Conservation (phyloP, 2,113 vertebrate genomes). For the Conger conger region DNA sequence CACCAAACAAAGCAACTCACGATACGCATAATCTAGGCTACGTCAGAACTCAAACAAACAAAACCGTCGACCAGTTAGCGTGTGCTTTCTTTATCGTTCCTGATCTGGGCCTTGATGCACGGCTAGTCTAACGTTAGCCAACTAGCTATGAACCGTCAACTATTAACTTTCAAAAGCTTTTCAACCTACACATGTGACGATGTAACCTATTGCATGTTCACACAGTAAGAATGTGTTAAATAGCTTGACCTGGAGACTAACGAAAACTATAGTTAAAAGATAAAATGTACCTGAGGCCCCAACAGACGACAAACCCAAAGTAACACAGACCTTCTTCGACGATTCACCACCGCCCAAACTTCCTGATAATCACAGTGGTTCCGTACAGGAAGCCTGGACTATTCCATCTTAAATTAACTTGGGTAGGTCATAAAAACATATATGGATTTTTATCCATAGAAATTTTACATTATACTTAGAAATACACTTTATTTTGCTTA, state of each 20-base stretch:
- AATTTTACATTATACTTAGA: neutral
- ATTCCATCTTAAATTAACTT: conserved; percentile 44
- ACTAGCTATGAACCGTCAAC: neutral
- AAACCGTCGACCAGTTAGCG: neutral
- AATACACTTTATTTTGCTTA: neutral
- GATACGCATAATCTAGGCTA: too few species aligned
- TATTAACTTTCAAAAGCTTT: neutral
- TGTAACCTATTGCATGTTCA: neutral
- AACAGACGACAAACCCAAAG: conserved; percentile 1
- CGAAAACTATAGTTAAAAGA: neutral
- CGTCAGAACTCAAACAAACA: neutral
- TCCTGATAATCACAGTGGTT: conserved; percentile 59
- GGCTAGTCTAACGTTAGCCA: neutral
- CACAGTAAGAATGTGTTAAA: neutral
- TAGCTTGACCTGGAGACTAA: neutral
- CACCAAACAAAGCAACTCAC: too few species aligned
- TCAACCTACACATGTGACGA: neutral
- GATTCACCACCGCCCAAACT: conserved; percentile 77
- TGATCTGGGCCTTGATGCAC: neutral
- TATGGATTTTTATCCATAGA: neutral
- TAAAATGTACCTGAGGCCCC: conserved; percentile 50
- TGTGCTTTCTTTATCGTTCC: neutral
- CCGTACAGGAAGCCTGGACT: conserved; percentile 42
- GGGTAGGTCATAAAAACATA: neutral
- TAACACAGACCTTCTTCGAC: conserved; percentile 25